Evolutionary conservation across 2,113 vertebrate species (phyloP).

Genomic region (Struthio camelus): DNA sequence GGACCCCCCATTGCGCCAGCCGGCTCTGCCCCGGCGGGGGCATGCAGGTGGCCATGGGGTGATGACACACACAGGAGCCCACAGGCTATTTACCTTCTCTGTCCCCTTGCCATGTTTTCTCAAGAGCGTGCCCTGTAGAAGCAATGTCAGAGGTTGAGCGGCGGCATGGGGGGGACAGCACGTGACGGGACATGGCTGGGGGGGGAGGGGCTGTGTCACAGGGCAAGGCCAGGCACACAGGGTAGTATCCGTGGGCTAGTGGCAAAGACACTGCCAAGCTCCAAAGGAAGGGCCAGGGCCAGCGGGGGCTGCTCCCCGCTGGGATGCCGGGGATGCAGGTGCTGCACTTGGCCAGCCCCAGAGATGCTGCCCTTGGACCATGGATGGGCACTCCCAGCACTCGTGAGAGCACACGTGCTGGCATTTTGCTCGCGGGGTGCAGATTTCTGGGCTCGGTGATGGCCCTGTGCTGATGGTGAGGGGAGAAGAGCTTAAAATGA

Average conservation of each 20-base stretch:
- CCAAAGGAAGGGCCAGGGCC: neutral
- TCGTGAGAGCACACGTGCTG: too few relatives aligned
- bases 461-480: neutral
- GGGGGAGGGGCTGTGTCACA: too few relatives aligned
- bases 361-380: too few relatives aligned
- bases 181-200: neutral
- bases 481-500: neutral
- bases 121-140: constrained; percentile 85
- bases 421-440: neutral
- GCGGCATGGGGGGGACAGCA: neutral
- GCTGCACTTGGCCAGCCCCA: too few relatives aligned
- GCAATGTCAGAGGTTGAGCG: constrained; percentile 79
- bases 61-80: constrained; percentile 54
- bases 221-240: neutral
- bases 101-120: constrained; percentile 87
- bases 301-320: neutral
- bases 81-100: constrained; percentile 81
- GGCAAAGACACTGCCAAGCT: neutral
- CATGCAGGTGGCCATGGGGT: neutral
- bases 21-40: neutral
- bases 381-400: too few relatives aligned
- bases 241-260: neutral
- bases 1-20: neutral
- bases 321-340: neutral
- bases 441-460: neutral